Base-by-base conservation (phyloP, 1,140 invertebrate species). In the Diuraphis noxia region DNA sequence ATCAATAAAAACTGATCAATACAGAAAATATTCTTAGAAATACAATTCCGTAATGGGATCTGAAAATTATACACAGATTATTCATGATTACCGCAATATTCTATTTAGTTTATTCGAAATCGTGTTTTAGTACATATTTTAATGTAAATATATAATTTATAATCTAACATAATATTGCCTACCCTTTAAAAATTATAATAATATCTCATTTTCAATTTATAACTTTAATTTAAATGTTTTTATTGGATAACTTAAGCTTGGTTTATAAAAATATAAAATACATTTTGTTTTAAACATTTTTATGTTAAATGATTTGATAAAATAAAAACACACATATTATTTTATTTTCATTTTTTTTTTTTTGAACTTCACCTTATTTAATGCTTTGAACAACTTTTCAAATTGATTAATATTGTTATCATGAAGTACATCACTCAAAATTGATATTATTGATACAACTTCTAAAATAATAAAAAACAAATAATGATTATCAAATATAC, bases 391-490 rank as follows among this genome's bases (percentile, higher is more conserved):
- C 38, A 81, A 40, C 0, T 81, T 40, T 5, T 81, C 23, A 81
- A 81, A 81, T 81, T 38, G 9, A 40, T 81, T 25, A 40, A 81
- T 81, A 40, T 81, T 23, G 21, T 81, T 81, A 40, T 81, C 79
- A 81, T 9, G 79, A 81, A 81, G 79, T 38, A 81, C 36, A 38
- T 81, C 79, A 81, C 79, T 81, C 21, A 81, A 25, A 81, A 81
- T 40, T 81, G 79, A 38, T 81, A 81, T 81, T 81, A 81, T 38
- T 30, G 79, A 38, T 25, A 81, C 36, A 40, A 38, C 79, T 81
- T 38, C 79, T 81, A 40, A 38, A 81, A 13, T 81, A 79, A 36
- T 2, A 79, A 40, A 81, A 81, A 81, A 40, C 2, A 81, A 40
- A 13, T 38, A 13, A 81, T n/a, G n/a, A n/a, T 40, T 38, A 40